Percentiles rank a stretch among this genome's conserved stretches.
These are phyloP conservation scores for Antrozous pallidus DNA, from an alignment of 2,797 vertebrate species.

Conservation along the genomic window DNA sequence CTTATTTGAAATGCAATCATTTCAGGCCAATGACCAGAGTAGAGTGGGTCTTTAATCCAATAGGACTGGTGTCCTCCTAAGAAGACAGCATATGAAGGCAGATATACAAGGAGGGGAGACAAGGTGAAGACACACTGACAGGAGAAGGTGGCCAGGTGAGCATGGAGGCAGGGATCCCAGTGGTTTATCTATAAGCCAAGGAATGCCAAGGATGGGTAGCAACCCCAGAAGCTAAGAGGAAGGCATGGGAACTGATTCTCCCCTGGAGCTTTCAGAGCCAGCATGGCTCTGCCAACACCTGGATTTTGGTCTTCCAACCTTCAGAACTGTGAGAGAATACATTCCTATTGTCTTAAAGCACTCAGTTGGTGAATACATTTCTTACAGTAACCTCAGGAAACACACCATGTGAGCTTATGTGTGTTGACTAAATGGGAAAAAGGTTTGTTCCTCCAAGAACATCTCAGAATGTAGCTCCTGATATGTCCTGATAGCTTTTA, in stretches of 20 bases:
- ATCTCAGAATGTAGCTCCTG: background rate
- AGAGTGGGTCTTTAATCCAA: background rate
- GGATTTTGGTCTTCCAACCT: background rate
- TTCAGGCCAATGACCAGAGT: background rate
- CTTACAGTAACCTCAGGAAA: background rate
- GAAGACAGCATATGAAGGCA: background rate
- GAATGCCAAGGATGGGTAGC: background rate
- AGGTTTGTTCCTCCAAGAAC: background rate
- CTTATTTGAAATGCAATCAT: background rate
- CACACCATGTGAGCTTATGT: rapidly evolving
- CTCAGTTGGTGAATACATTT: background rate
- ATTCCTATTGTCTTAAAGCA: background rate
- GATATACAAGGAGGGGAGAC: background rate
- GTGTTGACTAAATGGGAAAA: background rate
- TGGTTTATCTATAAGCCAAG: background rate
- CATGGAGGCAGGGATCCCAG: background rate
- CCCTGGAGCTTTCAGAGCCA: background rate
- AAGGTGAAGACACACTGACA: background rate
- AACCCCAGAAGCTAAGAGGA: background rate
- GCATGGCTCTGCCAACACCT: background rate
- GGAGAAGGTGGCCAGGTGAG: background rate
- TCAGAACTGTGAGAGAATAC: background rate
- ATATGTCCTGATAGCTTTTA: background rate
- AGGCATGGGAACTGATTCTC: background rate
- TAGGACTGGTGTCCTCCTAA: background rate